Base-by-base conservation (phyloP, 2,797 vertebrate genomes). In the Epinephelus malabaricus region DNA sequence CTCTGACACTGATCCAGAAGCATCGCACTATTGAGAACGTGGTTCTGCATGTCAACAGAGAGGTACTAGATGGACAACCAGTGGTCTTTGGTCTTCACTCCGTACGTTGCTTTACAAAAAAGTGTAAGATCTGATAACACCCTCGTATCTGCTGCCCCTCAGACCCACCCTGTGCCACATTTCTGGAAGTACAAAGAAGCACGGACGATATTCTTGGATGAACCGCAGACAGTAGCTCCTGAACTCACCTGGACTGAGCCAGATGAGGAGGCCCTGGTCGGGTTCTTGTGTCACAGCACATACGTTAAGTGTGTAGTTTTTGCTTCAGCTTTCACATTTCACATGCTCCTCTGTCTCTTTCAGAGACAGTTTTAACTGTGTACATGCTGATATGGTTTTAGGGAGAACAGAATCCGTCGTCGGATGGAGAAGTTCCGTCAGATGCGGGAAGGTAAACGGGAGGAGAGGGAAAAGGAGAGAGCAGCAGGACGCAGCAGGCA, bases 21-120 rank as follows among this genome's bases (percentile, higher is more conserved):
- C 92, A 97, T 23, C 92, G 84, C 2, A 95, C 84, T 40, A 97
- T 97, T 27, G 96, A 97, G 71, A 74, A 86, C 3, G 91, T 97
- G 56, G 67, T 96, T 75, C 66, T 91, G 49, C 82, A 95, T 19
- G 67, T 96, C 77, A 95, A 95, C 58, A 90, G 78, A 82, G 4
- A 95, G 96, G 96, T 97, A 83, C 19, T 1, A 30, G 3, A 51
- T 40, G 8, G 9, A 63, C 18, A 27, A 18, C 38, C 1, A 14
- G 19, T 12, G 6, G 0, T 53, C n/a, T 75, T 58, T 61, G 1
- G 64, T 69, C 23, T 65, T 65, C 13, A 49, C 65, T 63, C 4
- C 58, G 14, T 40, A n/a, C 1, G 4, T 45, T 59, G 1, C 19
- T 64, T 60, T 40, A 21, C 0, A 19, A 51, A 38, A 50, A 65